A percentile compares a stretch with the other conserved stretches of the same genome.
These are phyloP conservation scores for Neostethus bicornis DNA, from an alignment of 2,797 vertebrate species.

Conservation along the genomic window DNA sequence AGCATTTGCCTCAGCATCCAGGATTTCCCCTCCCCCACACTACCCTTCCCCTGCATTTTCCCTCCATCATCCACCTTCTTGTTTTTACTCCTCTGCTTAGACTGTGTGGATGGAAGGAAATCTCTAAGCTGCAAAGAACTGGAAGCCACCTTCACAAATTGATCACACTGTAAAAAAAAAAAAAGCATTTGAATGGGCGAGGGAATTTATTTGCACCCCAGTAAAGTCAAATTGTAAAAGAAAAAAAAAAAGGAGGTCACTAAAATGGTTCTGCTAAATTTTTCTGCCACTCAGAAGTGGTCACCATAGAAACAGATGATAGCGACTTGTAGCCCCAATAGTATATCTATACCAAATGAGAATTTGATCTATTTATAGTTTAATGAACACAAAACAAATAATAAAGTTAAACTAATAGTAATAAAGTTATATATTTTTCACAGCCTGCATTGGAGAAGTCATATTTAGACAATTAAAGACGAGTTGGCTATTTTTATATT, in stretches of 20 bases:
- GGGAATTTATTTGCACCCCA: constrained; percentile 50
- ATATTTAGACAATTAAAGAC: no score
- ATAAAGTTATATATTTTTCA: no score
- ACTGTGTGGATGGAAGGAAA: constrained; percentile 45
- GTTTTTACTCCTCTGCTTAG: constrained; percentile 40
- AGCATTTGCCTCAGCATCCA: constrained; percentile 65
- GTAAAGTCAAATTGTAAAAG: constrained; percentile 64
- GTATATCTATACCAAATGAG: constrained; percentile 52
- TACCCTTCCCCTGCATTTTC: constrained; percentile 60
- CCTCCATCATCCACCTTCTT: constrained; percentile 58
- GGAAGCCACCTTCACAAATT: constrained; percentile 48
- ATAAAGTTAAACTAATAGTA: no score
- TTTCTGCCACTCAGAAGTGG: constrained; percentile 77
- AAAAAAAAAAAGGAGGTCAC: constrained; percentile 72
- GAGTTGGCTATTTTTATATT: no score
- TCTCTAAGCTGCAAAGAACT: constrained; percentile 43
- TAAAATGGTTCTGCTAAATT: constrained; percentile 57
- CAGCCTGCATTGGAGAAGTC: no score
- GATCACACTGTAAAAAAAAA: constrained; percentile 45
- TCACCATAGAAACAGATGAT: constrained; percentile 87
- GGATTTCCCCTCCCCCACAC: constrained; percentile 70
- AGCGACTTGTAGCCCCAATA: constrained; percentile 73
- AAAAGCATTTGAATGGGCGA: constrained; percentile 39
- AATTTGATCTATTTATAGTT: no score
- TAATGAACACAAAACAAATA: no score